Evolutionary conservation across 2,113 vertebrate species (phyloP).

Genomic region (Cheilinus undulatus): DNA sequence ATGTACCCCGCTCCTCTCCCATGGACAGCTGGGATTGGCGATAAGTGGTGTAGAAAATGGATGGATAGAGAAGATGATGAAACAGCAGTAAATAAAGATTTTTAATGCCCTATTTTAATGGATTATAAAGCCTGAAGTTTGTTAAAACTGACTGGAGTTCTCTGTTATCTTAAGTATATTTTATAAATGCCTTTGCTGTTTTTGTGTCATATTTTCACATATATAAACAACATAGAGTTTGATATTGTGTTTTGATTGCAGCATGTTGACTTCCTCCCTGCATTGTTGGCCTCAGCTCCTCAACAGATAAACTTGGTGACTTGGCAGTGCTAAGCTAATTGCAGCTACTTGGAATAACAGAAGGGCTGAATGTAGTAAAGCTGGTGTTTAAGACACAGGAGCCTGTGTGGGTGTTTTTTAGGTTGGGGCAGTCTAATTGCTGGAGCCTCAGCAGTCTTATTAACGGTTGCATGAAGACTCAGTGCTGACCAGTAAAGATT

Average conservation of each 20-base stretch:
- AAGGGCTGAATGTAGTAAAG: neutral
- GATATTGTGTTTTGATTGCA: neutral
- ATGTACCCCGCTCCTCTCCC: too few relatives aligned
- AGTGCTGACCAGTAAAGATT: neutral
- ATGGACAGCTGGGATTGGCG: too few relatives aligned
- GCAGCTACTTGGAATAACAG: conserved; percentile 9
- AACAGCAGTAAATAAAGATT: too few relatives aligned
- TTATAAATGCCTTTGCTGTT: neutral
- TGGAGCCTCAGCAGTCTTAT: neutral
- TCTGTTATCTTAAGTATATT: too few relatives aligned
- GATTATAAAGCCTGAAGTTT: too few relatives aligned
- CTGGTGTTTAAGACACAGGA: conserved; percentile 6
- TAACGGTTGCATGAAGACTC: neutral
- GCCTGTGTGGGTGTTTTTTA: neutral
- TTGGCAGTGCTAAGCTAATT: conserved; percentile 12
- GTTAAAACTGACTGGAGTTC: too few relatives aligned
- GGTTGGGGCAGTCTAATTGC: neutral
- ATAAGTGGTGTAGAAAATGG: too few relatives aligned
- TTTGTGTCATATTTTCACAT: neutral
- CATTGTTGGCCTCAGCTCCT: neutral
- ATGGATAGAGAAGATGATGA: too few relatives aligned
- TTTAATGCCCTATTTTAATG: too few relatives aligned
- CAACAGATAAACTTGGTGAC: neutral
- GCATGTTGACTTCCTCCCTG: neutral
- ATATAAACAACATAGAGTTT: neutral